A percentile compares a stretch with the other conserved stretches of the same genome.
Conservation (phyloP, 2,888 invertebrate genomes). For the Acanthosepion lycidas region DNA sequence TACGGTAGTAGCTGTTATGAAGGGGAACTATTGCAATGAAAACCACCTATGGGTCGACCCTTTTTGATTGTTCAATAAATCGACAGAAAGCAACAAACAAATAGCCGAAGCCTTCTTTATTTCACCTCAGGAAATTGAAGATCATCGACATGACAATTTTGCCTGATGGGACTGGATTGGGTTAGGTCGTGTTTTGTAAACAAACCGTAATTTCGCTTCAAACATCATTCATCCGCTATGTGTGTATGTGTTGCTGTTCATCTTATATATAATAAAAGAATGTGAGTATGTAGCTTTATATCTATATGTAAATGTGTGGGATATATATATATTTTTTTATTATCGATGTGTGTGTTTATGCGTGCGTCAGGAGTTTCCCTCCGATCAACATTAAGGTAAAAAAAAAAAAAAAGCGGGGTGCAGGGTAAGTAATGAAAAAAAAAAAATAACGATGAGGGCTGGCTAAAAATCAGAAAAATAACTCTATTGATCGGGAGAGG, state of each 20-base stretch:
- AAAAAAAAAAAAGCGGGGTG: not conserved
- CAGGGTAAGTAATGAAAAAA: not conserved
- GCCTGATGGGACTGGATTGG: not conserved
- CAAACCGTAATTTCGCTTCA: not conserved
- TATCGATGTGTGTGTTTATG: not conserved
- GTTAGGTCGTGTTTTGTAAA: not conserved
- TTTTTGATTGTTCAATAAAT: not conserved
- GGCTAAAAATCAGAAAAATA: constrained; percentile 34
- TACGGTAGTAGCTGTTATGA: too few relatives aligned
- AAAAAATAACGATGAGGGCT: not conserved
- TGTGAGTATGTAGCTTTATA: not conserved
- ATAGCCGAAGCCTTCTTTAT: not conserved
- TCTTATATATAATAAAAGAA: not conserved
- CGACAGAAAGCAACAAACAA: not conserved
- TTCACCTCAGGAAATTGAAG: not conserved
- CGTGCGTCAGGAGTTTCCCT: not conserved
- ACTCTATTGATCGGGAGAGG: not conserved
- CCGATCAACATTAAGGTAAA: not conserved
- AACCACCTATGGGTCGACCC: not conserved
- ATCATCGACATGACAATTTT: not conserved
- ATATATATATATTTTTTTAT: not conserved
- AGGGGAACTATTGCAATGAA: not conserved
- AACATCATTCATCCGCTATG: not conserved
- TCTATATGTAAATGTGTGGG: not conserved
- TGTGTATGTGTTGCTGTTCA: not conserved